A percentile compares a stretch with the other conserved stretches of the same genome.
phyloP scores from a whole-genome alignment of 2,797 vertebrate genomes.

The Echeneis naucrates region DNA sequence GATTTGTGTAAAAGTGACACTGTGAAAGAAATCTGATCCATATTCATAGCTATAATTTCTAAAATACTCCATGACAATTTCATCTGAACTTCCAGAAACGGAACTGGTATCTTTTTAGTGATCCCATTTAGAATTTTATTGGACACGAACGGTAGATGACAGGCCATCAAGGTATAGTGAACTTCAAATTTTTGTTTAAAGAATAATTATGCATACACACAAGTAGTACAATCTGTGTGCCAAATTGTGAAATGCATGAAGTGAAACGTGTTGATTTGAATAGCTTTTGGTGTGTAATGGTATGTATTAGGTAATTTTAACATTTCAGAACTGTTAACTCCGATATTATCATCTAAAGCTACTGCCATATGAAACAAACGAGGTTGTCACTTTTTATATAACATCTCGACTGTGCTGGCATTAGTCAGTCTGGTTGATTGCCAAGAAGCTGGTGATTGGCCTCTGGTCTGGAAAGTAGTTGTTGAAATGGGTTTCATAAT shows the following conservation, averaged over 20 bases:
- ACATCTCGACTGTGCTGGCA: not conserved
- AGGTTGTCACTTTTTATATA: not conserved
- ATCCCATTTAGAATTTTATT: not conserved
- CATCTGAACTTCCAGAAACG: not conserved
- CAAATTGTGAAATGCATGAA: not conserved
- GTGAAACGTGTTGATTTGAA: not conserved
- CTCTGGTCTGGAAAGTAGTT: conserved; percentile 1
- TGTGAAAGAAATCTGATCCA: conserved; percentile 18
- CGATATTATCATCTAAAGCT: not conserved
- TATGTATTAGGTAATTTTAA: not conserved
- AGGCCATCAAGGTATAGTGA: too few species aligned
- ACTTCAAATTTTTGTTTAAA: not conserved
- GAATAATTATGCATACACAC: not conserved
- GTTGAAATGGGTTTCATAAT: not conserved
- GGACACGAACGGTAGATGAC: not conserved
- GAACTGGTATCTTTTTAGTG: not conserved
- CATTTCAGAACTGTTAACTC: not conserved
- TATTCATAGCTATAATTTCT: conserved; percentile 9
- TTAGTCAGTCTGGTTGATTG: conserved; percentile 10
- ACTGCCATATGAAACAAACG: not conserved
- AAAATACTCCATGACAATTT: not conserved
- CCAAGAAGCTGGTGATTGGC: not conserved
- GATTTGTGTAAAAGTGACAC: not conserved
- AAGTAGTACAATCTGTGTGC: not conserved
- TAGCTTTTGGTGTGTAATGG: not conserved